Percentiles rank a stretch among this genome's conserved stretches.
Conservation (phyloP, 2,888 invertebrate species). For the Junonia oenone region DNA sequence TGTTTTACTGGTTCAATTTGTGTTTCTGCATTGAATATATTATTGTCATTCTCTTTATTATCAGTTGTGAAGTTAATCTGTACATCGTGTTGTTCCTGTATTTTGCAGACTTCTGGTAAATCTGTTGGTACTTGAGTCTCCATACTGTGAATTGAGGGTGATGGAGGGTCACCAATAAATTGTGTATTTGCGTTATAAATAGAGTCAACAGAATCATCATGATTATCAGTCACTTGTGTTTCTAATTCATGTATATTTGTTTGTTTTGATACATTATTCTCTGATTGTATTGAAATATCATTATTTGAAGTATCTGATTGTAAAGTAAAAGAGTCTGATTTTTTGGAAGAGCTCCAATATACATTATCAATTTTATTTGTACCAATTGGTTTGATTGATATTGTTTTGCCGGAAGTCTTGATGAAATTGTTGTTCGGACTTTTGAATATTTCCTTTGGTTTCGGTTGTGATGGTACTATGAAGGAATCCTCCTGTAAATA, state of each 20-base stretch:
- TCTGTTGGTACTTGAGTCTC: conserved; percentile 36
- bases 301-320: conserved; percentile 42
- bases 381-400: conserved; percentile 48
- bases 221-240: conserved; percentile 35
- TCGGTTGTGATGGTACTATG: conserved; percentile 50
- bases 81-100: conserved; percentile 48
- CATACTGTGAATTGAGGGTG: conserved; percentile 25
- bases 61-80: conserved; percentile 45
- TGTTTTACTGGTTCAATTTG: conserved; percentile 8
- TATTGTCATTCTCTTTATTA: conserved; percentile 46
- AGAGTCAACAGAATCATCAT: conserved; percentile 32
- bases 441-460: conserved; percentile 38
- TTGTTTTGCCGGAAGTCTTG: conserved; percentile 48
- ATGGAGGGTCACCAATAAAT: conserved; percentile 23
- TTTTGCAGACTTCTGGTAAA: conserved; percentile 46
- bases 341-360: conserved; percentile 56
- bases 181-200: conserved; percentile 49
- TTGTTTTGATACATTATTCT: conserved; percentile 12
- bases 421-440: conserved; percentile 46
- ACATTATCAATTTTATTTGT: conserved; percentile 51
- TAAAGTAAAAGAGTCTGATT: conserved; percentile 49
- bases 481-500: conserved; percentile 67
- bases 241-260: conserved; percentile 43
- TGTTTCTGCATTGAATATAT: conserved; percentile 35
- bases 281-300: conserved; percentile 37